A percentile compares a stretch with the other conserved stretches of the same genome.
Evolutionary conservation across 1,140 invertebrate species (phyloP).

Genomic region (Rhyacophila brunnea): DNA sequence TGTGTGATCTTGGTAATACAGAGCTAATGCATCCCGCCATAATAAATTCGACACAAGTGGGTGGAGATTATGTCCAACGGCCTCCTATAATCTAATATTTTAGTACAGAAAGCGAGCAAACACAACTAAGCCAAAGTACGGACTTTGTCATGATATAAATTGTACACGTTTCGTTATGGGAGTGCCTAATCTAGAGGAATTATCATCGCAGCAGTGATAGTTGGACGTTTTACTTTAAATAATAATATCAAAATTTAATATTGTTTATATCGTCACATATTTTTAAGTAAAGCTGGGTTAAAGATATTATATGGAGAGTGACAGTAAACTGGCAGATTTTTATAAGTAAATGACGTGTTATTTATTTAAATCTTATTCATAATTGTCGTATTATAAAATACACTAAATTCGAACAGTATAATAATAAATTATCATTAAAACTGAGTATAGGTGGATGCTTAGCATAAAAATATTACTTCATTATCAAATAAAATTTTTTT

Average conservation of each 20-base stretch:
- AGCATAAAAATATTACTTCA: too few relatives aligned
- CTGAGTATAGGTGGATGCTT: too few relatives aligned
- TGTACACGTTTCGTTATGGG: neutral
- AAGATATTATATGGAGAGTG: neutral
- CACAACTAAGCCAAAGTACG: neutral
- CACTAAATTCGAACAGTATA: too few relatives aligned
- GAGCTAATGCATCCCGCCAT: neutral
- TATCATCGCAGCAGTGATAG: neutral
- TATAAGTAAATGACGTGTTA: too few relatives aligned
- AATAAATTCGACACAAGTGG: slow-evolving; percentile 19
- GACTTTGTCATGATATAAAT: neutral
- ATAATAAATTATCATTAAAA: too few relatives aligned
- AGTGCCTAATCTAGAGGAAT: neutral
- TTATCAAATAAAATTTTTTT: too few relatives aligned
- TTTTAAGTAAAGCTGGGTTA: too few relatives aligned
- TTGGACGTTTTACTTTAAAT: too few relatives aligned
- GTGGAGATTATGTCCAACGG: slow-evolving; percentile 19
- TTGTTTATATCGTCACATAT: too few relatives aligned
- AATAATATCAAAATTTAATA: too few relatives aligned
- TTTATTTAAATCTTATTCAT: too few relatives aligned
- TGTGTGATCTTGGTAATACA: neutral
- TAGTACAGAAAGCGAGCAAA: slow-evolving; percentile 14
- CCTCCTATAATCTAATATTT: slow-evolving; percentile 19
- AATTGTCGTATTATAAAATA: too few relatives aligned
- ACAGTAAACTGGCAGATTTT: neutral